A percentile compares a stretch with the other conserved stretches of the same genome.
Conservation (phyloP, 2,888 invertebrate species). For the Catotricha subobsoleta region DNA sequence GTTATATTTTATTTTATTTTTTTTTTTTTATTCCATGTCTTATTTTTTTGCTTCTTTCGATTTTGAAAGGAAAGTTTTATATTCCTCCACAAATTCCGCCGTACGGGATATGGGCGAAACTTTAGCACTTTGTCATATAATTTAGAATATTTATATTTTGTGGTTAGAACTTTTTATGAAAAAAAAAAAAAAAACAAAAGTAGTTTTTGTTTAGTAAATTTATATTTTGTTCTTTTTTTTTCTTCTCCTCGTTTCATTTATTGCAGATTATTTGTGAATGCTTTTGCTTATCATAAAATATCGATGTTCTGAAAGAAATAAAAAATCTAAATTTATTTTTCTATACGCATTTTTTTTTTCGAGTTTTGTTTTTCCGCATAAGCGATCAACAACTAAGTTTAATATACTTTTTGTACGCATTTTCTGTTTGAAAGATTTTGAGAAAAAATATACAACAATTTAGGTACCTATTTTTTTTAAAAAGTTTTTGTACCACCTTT, state of each 20-base stretch:
- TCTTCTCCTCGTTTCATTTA: not conserved
- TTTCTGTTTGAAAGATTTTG: too few species aligned
- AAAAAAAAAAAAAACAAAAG: not conserved
- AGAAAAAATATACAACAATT: too few species aligned
- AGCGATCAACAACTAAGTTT: too few species aligned
- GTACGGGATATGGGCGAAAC: not conserved
- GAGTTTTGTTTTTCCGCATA: too few species aligned
- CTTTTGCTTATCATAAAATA: not conserved
- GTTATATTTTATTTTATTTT: not conserved
- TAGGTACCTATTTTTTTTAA: too few species aligned
- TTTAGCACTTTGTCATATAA: not conserved
- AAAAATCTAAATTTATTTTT: not conserved
- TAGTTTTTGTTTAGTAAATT: not conserved
- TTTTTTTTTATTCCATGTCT: not conserved
- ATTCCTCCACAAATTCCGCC: too few species aligned
- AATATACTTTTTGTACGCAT: too few species aligned
- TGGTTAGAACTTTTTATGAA: too few species aligned
- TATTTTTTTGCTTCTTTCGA: not conserved
- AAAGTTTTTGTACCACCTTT: too few species aligned
- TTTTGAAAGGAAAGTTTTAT: too few species aligned
- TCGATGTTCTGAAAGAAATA: too few species aligned
- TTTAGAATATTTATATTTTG: slow-evolving; percentile 1
- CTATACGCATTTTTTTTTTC: too few species aligned
- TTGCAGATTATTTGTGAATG: not conserved
- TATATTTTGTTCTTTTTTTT: not conserved